phyloP scores from a whole-genome alignment of 2,113 vertebrate genomes.

The Leucopsar rothschildi region DNA sequence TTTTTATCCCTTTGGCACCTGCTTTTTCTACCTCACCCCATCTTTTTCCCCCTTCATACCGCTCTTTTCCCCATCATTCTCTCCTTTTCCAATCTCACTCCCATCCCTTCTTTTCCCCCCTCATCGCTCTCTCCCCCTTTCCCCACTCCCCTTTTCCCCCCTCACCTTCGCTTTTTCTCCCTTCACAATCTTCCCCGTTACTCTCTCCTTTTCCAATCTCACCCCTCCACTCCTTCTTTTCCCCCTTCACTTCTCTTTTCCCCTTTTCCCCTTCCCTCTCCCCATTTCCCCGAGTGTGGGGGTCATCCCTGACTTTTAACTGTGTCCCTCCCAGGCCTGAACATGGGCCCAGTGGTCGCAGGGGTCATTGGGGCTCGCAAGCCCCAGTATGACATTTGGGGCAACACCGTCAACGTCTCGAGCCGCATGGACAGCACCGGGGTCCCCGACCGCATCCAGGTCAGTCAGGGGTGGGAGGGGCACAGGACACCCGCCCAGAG shows the following conservation, averaged over 20 bases:
- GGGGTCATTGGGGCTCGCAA: constrained; percentile 93
- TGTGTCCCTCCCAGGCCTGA: constrained; percentile 76
- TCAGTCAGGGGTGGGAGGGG: not conserved
- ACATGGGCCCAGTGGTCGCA: constrained; percentile 93
- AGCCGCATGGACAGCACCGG: constrained; percentile 97
- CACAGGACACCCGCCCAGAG: accelerated
- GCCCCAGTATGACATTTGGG: constrained; percentile 95
- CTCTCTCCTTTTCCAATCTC: not conserved
- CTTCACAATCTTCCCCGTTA: not conserved
- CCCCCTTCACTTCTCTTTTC: too few relatives aligned
- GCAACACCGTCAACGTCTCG: constrained; percentile 95
- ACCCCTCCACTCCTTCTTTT: not conserved
- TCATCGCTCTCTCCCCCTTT: too few relatives aligned
- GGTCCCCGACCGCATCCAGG: constrained; percentile 92
- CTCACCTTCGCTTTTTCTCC: too few relatives aligned
- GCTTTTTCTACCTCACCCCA: too few relatives aligned
- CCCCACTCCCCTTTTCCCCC: too few relatives aligned
- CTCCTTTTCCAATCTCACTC: not conserved
- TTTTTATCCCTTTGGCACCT: too few relatives aligned
- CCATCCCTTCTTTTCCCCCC: too few relatives aligned
- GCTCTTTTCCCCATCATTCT: not conserved
- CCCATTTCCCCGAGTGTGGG: accelerated
- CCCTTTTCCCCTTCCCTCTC: not conserved
- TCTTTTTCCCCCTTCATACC: too few relatives aligned
- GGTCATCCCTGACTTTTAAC: accelerated